A percentile compares a stretch with the other conserved stretches of the same genome.
Conservation (phyloP, 2,888 invertebrate species). For the Vanessa cardui region DNA sequence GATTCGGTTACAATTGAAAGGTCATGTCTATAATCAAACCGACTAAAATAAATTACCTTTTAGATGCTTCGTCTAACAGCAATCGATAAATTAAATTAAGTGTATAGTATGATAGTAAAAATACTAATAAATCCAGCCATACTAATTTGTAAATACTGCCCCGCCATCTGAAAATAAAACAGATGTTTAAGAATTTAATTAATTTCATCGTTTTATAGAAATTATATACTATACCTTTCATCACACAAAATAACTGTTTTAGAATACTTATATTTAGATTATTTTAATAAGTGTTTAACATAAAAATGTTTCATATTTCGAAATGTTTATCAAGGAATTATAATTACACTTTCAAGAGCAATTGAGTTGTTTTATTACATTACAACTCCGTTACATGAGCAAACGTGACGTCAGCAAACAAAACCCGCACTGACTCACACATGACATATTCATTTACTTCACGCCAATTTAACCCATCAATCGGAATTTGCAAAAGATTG, state of each 20-base stretch:
- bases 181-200: slow-evolving; percentile 4
- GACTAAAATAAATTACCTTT: slow-evolving; percentile 81
- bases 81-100: slow-evolving; percentile 91
- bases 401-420: neutral
- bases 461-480: neutral
- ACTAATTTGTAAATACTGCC: slow-evolving; percentile 97
- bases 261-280: too few relatives aligned
- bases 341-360: neutral
- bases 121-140: slow-evolving; percentile 93
- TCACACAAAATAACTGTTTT: too few relatives aligned
- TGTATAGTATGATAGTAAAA: slow-evolving; percentile 89
- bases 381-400: too few relatives aligned
- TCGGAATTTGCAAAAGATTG: neutral
- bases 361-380: neutral
- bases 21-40: slow-evolving; percentile 25
- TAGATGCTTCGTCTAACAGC: slow-evolving; percentile 85
- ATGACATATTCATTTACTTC: neutral
- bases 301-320: too few relatives aligned
- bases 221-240: too few relatives aligned
- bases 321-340: neutral
- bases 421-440: slow-evolving; percentile 1
- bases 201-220: neutral
- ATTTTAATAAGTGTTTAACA: neutral
- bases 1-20: too few relatives aligned
- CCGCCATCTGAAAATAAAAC: slow-evolving; percentile 89